A percentile compares a stretch with the other conserved stretches of the same genome.
These are phyloP conservation scores for Blastobasis lacticolella DNA, from an alignment of 2,888 invertebrate genomes.

Conservation along the genomic window DNA sequence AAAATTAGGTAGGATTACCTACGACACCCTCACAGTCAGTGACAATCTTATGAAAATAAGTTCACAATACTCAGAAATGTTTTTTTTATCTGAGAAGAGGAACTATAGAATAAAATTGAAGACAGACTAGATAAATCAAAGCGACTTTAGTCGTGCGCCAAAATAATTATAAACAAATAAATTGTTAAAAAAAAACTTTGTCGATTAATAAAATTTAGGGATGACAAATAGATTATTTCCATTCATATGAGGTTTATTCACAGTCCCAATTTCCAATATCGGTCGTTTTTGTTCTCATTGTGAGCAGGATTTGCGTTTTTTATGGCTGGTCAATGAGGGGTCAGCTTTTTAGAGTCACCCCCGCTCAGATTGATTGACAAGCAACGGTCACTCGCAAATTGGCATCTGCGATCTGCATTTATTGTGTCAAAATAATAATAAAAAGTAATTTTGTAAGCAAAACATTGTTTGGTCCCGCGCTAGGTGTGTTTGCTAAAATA, in stretches of 20 bases:
- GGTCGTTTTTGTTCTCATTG: slow-evolving; percentile 39
- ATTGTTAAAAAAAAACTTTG: background rate
- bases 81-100: no score
- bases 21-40: no score
- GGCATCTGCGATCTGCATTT: slow-evolving; percentile 28
- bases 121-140: no score
- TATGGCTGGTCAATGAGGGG: slow-evolving; percentile 67
- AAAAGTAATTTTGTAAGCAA: slow-evolving; percentile 3
- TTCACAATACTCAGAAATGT: no score
- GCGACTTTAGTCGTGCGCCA: no score
- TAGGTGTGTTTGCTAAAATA: background rate
- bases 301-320: slow-evolving; percentile 29
- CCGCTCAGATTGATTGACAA: slow-evolving; percentile 63
- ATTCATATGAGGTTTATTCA: slow-evolving; percentile 53
- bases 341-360: slow-evolving; percentile 56
- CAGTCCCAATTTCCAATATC: slow-evolving; percentile 41
- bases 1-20: no score
- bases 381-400: slow-evolving; percentile 63
- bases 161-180: background rate
- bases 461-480: background rate
- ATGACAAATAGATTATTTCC: slow-evolving; percentile 47
- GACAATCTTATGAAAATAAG: no score
- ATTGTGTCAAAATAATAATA: slow-evolving; percentile 28
- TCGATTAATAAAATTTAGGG: slow-evolving; percentile 17
- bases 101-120: no score